These are phyloP conservation scores for Drosophila vallismaia DNA, from an alignment of 2,888 invertebrate species.

Conservation along the genomic window DNA sequence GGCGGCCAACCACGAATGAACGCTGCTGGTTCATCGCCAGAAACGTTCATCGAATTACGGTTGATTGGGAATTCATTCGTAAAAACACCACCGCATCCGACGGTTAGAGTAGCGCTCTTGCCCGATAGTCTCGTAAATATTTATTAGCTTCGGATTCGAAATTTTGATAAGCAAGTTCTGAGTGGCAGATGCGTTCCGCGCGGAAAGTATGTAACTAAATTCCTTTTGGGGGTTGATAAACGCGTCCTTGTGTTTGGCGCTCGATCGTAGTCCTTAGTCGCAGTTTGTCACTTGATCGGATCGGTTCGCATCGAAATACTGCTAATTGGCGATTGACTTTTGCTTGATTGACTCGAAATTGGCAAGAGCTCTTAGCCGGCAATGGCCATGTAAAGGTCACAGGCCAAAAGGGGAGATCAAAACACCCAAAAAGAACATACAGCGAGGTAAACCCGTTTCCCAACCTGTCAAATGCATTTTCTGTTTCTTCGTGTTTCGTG, in stretches of 20 bases:
- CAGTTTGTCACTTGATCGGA: too few species aligned
- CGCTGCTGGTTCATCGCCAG: not conserved
- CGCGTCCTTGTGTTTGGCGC: too few species aligned
- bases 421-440: constrained; percentile 34
- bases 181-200: too few species aligned
- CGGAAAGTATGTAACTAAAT: too few species aligned
- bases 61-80: not conserved
- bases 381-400: constrained; percentile 66
- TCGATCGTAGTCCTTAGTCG: too few species aligned
- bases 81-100: not conserved
- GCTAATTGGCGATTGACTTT: not conserved
- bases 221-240: too few species aligned
- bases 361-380: constrained; percentile 12
- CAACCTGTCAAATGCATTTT: constrained; percentile 59
- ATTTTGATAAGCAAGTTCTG: too few species aligned
- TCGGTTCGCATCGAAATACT: not conserved
- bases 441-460: constrained; percentile 67
- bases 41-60: constrained; percentile 1
- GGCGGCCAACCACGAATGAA: not conserved
- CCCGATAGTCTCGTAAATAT: not conserved
- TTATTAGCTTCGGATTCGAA: not conserved
- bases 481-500: constrained; percentile 1
- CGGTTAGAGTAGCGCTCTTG: not conserved
- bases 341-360: constrained; percentile 4
- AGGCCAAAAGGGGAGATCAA: constrained; percentile 54